Conservation (phyloP, 2,113 vertebrate genomes). For the Rhabdornis inornatus region DNA sequence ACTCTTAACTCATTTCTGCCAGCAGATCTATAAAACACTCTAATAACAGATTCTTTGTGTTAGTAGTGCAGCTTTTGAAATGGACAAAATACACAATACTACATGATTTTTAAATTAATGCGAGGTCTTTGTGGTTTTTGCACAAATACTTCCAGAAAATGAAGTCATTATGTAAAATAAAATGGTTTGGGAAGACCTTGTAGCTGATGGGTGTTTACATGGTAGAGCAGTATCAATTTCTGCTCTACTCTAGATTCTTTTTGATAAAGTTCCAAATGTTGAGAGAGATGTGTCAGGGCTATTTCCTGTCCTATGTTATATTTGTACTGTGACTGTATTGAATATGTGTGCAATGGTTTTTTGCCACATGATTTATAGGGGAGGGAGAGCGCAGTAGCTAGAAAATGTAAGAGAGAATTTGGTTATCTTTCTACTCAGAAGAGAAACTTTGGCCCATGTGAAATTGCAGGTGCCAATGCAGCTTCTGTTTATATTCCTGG, state of each 20-base stretch:
- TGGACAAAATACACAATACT: not conserved
- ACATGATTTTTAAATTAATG: not conserved
- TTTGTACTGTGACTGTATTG: not conserved
- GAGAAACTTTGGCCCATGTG: not conserved
- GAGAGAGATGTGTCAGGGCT: not conserved
- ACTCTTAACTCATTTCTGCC: not conserved
- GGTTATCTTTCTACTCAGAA: not conserved
- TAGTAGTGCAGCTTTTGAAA: not conserved
- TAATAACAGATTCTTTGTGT: not conserved
- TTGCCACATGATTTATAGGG: not conserved
- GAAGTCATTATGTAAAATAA: not conserved
- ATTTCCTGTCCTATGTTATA: not conserved
- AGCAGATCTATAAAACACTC: not conserved
- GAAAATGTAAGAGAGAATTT: not conserved
- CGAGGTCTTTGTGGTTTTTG: not conserved
- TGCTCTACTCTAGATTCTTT: not conserved
- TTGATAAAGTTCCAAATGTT: not conserved
- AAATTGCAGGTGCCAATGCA: not conserved
- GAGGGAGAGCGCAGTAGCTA: not conserved
- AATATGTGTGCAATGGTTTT: not conserved
- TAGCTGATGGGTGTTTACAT: not conserved
- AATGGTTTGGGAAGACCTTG: not conserved
- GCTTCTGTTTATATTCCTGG: not conserved
- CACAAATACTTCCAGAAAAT: not conserved
- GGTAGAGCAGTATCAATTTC: not conserved